Percentiles rank a stretch among this genome's conserved stretches.
These are phyloP conservation scores for Hippocampus comes DNA, from an alignment of 2,113 vertebrate genomes.

Conservation along the genomic window DNA sequence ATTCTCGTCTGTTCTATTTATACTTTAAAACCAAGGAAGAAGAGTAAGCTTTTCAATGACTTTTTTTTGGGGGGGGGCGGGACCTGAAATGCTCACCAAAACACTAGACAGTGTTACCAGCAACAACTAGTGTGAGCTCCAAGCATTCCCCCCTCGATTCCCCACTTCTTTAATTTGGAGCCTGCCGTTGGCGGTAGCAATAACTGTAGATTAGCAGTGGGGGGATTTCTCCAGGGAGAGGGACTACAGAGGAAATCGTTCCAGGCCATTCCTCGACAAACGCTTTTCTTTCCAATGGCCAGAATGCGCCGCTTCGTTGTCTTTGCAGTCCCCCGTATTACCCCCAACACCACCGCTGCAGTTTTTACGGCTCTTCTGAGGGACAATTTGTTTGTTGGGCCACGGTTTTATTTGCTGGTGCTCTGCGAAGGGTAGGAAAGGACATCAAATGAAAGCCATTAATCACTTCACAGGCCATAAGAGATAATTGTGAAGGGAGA, in stretches of 20 bases:
- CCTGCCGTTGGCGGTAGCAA: constrained; percentile 73
- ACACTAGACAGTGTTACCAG: constrained; percentile 34
- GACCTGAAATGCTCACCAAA: constrained; percentile 44
- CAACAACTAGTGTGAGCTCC: constrained; percentile 38
- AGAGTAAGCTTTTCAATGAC: not conserved
- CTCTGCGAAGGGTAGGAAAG: constrained; percentile 70
- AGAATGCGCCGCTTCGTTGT: constrained; percentile 70
- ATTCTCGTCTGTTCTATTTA: not conserved
- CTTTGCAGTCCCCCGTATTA: constrained; percentile 63
- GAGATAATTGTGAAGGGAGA: constrained; percentile 77
- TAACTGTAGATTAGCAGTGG: constrained; percentile 78
- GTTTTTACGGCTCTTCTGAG: constrained; percentile 78
- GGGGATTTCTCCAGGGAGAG: constrained; percentile 74
- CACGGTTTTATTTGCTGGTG: constrained; percentile 76
- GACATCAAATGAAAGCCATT: constrained; percentile 81
- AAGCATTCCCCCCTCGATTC: constrained; percentile 31
- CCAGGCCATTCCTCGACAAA: constrained; percentile 65
- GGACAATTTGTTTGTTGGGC: constrained; percentile 75
- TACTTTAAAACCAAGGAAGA: not conserved
- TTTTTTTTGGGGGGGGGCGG: not conserved
- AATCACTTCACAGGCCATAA: constrained; percentile 77
- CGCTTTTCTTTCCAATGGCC: constrained; percentile 74
- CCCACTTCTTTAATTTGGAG: constrained; percentile 73
- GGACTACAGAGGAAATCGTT: constrained; percentile 64
- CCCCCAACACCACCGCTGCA: constrained; percentile 15